Base-by-base conservation (phyloP, 1,140 invertebrate species). In the Cydia pomonella region DNA sequence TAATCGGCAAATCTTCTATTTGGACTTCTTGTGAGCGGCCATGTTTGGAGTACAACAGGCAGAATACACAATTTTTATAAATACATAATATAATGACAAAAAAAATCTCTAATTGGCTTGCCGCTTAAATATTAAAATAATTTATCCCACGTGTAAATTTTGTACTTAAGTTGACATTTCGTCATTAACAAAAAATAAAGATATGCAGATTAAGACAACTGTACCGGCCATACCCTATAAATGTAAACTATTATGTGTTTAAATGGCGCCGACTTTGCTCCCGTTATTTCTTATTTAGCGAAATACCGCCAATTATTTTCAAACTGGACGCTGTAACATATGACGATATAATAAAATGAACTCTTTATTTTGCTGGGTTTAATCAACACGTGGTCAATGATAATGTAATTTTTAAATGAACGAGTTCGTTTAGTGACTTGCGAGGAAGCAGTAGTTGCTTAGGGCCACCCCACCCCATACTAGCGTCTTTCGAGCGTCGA, bases 101-200 rank as follows among this genome's bases (percentile, higher is more conserved):
- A n/a, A 9, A 18, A 53, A 53, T 7, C 6, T 18, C n/a, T 7
- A 53, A 53, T 18, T 53, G 50, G 50, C 50, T 18, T 18, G 50
- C 16, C 50, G 50, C 50, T 23, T 12, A 59, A 59, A 59, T 59
- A 59, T 10, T 21, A 3, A 59, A 23, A 59, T 23, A 59, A 59
- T 23, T 59, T 59, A 21, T 59, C 9, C n/a, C 23, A 23, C 21
- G 21, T 21, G 21, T 59, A 23, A 21, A 59, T 23, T 18, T 23
- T 23, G 10, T 59, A n/a, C 53, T 50, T 50, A 50, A 50, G n/a
- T 7, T 59, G 53, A 59, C 21, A 23, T 59, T 59, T 23, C 21
- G 53, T 59, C 53, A 59, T 59, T 59, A 59, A 59, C 47, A 59
- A 23, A 59, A 59, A 59, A 59, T 59, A 59, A 59, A 59, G 53